Evolutionary conservation across 2,888 invertebrate genomes (phyloP).

Genomic region (Bellardia pandia): DNA sequence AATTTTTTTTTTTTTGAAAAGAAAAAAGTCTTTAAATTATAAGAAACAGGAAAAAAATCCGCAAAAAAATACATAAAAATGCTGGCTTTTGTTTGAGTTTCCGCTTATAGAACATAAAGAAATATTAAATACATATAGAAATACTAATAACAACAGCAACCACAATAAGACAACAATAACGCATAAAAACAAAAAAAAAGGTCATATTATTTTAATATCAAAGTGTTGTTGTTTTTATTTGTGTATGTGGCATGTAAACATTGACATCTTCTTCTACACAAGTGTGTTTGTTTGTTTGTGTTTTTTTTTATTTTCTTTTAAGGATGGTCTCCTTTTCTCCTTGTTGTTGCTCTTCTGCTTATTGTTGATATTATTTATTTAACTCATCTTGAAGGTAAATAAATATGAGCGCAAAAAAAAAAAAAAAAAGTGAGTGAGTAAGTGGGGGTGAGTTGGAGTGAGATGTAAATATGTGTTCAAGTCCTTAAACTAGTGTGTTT

Average conservation of each 20-base stretch:
- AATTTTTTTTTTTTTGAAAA: conserved; percentile 7
- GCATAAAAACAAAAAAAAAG: conserved; percentile 38
- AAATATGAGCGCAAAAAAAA: conserved; percentile 60
- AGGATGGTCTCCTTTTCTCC: conserved; percentile 27
- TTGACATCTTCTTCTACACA: conserved; percentile 57
- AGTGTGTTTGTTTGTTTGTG: conserved; percentile 18
- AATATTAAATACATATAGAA: conserved; percentile 20
- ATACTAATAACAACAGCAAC: not conserved
- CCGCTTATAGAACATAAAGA: conserved; percentile 63
- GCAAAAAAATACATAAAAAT: conserved; percentile 57
- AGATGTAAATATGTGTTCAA: not conserved
- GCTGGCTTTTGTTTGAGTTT: conserved; percentile 69
- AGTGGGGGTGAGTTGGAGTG: too few species aligned
- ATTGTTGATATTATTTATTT: conserved; percentile 61
- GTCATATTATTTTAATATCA: conserved; percentile 48
- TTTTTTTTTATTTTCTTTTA: conserved; percentile 18
- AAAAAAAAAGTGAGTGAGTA: conserved; percentile 44
- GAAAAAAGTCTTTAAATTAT: conserved; percentile 35
- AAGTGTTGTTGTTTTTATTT: conserved; percentile 17
- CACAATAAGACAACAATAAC: conserved; percentile 23
- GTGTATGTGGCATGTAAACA: conserved; percentile 51
- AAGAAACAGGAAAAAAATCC: conserved; percentile 5
- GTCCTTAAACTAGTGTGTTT: too few species aligned
- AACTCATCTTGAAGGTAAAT: conserved; percentile 66
- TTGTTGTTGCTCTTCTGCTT: conserved; percentile 38